Percentiles rank a stretch among this genome's conserved stretches.
phyloP scores from a whole-genome alignment of 2,113 vertebrate species.

The Himantopus leucocephalus region DNA sequence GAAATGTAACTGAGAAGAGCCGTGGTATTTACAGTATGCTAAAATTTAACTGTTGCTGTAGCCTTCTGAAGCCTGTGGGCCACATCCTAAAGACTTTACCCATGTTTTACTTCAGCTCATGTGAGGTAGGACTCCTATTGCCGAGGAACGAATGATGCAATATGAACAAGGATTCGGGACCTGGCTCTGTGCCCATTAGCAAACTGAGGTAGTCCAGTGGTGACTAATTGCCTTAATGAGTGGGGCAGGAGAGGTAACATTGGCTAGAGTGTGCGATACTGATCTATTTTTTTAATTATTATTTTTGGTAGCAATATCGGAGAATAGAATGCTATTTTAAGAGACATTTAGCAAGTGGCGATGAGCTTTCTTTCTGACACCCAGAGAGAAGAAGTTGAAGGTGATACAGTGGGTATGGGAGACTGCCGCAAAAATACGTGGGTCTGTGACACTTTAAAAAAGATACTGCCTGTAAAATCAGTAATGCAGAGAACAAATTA shows the following conservation, averaged over 20 bases:
- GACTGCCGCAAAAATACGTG: not conserved
- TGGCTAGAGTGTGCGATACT: not conserved
- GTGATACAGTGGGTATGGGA: not conserved
- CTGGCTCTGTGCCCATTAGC: not conserved
- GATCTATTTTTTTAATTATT: not conserved
- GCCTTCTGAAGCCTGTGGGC: conserved; percentile 24
- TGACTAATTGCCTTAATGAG: not conserved
- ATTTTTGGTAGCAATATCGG: not conserved
- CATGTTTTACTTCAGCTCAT: not conserved
- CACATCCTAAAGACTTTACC: not conserved
- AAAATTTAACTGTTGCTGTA: conserved; percentile 62
- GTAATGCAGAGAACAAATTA: not conserved
- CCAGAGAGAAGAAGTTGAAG: not conserved
- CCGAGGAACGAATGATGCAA: not conserved
- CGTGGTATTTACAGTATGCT: conserved; percentile 44
- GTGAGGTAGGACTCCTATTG: not conserved
- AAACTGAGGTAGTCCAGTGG: not conserved
- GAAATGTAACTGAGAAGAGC: conserved; percentile 32
- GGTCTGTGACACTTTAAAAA: not conserved
- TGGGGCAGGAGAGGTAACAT: not conserved
- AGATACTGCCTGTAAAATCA: not conserved
- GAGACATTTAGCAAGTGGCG: not conserved
- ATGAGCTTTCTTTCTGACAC: not conserved
- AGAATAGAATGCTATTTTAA: not conserved
- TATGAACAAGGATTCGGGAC: not conserved